These are phyloP conservation scores for Graphium colonna DNA, from an alignment of 2,888 invertebrate species.

Conservation along the genomic window DNA sequence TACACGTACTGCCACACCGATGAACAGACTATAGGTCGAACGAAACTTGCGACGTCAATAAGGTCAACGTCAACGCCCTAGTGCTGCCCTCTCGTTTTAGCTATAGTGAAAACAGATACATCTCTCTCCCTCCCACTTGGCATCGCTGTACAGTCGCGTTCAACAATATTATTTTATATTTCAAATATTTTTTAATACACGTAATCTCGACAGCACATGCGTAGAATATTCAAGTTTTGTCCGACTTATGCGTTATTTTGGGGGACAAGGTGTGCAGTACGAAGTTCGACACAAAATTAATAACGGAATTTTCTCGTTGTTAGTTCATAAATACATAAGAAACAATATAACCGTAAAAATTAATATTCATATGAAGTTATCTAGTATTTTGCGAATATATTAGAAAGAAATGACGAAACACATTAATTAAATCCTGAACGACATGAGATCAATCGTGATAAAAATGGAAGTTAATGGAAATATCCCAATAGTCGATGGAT, in stretches of 20 bases:
- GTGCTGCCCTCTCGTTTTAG: too few species aligned
- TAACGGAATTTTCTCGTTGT: too few species aligned
- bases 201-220: neutral
- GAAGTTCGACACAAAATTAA: neutral
- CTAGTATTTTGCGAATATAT: neutral
- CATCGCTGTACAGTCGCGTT: too few species aligned
- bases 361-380: neutral
- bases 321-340: too few species aligned
- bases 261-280: neutral
- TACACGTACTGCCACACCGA: too few species aligned
- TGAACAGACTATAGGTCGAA: too few species aligned
- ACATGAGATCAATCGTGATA: too few species aligned
- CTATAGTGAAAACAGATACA: too few species aligned
- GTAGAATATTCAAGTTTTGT: neutral
- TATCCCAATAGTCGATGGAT: neutral
- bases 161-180: neutral
- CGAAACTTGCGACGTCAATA: too few species aligned
- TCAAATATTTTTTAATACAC: neutral
- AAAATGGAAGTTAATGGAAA: neutral
- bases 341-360: too few species aligned
- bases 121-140: too few species aligned
- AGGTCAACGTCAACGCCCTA: too few species aligned
- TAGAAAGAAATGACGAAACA: neutral
- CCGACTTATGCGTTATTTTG: neutral
- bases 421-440: neutral